Percentiles rank a stretch among this genome's conserved stretches.
These are phyloP conservation scores for Paedocypris sp. DNA, from an alignment of 2,113 vertebrate genomes.

Conservation along the genomic window DNA sequence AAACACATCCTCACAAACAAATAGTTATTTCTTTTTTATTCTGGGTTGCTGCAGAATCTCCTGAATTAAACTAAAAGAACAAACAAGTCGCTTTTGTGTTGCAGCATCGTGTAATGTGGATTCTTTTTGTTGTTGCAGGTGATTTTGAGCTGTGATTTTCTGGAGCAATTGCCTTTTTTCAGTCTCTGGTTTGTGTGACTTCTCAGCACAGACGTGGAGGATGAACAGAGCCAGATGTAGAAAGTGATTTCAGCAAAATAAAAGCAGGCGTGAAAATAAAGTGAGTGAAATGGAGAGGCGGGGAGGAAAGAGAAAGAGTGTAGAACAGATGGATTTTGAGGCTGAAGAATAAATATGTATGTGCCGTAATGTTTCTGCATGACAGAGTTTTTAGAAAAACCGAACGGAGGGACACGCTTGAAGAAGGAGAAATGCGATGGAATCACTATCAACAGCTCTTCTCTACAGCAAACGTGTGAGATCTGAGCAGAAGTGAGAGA, in stretches of 20 bases:
- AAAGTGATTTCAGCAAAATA: background rate
- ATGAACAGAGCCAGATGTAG: background rate
- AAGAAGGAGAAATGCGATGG: constrained; percentile 46
- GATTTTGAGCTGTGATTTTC: constrained; percentile 48
- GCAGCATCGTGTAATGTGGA: constrained; percentile 29
- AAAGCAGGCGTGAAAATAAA: background rate
- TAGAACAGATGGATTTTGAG: constrained; percentile 46
- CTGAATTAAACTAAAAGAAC: background rate
- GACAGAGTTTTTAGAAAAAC: constrained; percentile 56
- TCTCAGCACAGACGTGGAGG: background rate
- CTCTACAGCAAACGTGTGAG: constrained; percentile 45
- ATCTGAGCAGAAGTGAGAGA: constrained; percentile 13
- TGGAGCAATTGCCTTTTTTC: constrained; percentile 52
- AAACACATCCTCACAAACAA: too few species aligned
- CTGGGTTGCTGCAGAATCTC: too few species aligned
- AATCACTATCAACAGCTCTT: constrained; percentile 33
- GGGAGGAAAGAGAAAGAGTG: background rate
- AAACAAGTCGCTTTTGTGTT: background rate
- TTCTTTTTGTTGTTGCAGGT: constrained; percentile 35
- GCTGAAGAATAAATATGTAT: constrained; percentile 59
- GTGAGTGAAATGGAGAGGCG: constrained; percentile 1
- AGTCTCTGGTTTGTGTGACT: constrained; percentile 24
- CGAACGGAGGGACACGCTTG: constrained; percentile 47
- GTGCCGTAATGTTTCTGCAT: constrained; percentile 54
- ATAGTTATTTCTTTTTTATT: background rate